Conservation (phyloP, 1,140 invertebrate genomes). For the Vanessa atalanta region DNA sequence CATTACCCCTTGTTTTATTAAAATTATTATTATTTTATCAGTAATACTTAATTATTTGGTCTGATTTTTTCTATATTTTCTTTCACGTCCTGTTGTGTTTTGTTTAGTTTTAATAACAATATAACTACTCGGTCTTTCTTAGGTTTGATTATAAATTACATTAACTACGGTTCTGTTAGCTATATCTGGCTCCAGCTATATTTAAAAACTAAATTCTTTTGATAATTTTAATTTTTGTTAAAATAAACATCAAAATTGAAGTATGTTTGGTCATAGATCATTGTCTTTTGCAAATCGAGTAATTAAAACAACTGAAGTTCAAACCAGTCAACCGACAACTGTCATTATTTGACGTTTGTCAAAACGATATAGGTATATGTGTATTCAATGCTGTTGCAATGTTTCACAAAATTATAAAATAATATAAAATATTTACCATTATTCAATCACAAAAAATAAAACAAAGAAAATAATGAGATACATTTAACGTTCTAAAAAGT, state of each 20-base stretch:
- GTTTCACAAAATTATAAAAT: background rate
- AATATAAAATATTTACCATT: background rate
- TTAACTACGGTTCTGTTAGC: too few species aligned
- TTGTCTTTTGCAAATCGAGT: background rate
- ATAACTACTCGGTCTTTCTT: too few species aligned
- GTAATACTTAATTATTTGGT: background rate
- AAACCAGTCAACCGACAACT: background rate
- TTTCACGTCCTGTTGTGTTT: too few species aligned
- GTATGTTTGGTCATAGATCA: background rate
- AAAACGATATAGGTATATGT: background rate
- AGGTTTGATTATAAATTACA: too few species aligned
- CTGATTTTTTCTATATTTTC: background rate
- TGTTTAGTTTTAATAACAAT: too few species aligned
- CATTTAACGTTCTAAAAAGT: background rate
- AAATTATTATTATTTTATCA: background rate
- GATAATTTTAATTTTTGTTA: too few species aligned
- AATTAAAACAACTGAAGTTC: background rate
- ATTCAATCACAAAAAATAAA: background rate
- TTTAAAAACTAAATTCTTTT: too few species aligned
- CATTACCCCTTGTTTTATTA: slow-evolving; percentile 3
- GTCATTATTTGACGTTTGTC: slow-evolving; percentile 1
- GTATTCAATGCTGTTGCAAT: background rate
- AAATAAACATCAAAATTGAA: too few species aligned
- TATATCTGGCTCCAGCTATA: too few species aligned
- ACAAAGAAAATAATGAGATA: background rate